A percentile compares a stretch with the other conserved stretches of the same genome.
phyloP scores from a whole-genome alignment of 2,797 vertebrate species.

The Euphonia xanthogaster region DNA sequence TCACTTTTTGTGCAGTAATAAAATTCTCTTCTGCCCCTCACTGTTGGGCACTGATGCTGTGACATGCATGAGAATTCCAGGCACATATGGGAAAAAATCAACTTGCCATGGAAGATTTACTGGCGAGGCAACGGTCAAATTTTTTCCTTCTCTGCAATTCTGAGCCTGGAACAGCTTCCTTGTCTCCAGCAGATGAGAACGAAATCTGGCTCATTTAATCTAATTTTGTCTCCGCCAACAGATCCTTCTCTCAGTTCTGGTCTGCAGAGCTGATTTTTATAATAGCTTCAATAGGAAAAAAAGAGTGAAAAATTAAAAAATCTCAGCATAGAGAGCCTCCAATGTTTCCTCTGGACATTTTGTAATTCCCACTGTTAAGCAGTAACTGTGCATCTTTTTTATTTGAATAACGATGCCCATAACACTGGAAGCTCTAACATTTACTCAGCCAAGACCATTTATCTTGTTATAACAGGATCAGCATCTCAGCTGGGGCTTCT shows the following conservation, averaged over 20 bases:
- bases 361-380: not conserved
- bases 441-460: conserved; percentile 16
- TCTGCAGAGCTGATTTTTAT: conserved; percentile 45
- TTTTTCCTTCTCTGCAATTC: not conserved
- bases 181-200: conserved; percentile 45
- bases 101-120: not conserved
- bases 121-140: not conserved
- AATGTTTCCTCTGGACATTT: not conserved
- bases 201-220: conserved; percentile 60
- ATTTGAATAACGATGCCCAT: not conserved
- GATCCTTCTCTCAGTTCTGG: conserved; percentile 53
- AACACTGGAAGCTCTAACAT: not conserved
- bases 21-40: not conserved
- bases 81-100: not conserved
- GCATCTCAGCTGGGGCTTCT: conserved; percentile 44
- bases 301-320: not conserved
- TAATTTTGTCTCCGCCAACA: conserved; percentile 59
- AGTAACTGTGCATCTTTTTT: not conserved
- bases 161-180: conserved; percentile 28
- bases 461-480: conserved; percentile 37
- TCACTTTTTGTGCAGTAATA: not conserved
- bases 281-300: conserved; percentile 11
- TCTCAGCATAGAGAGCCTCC: not conserved
- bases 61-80: not conserved
- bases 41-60: not conserved